Evolutionary conservation across 2,113 vertebrate species (phyloP).

Genomic region (Ivindomyrus marchei): DNA sequence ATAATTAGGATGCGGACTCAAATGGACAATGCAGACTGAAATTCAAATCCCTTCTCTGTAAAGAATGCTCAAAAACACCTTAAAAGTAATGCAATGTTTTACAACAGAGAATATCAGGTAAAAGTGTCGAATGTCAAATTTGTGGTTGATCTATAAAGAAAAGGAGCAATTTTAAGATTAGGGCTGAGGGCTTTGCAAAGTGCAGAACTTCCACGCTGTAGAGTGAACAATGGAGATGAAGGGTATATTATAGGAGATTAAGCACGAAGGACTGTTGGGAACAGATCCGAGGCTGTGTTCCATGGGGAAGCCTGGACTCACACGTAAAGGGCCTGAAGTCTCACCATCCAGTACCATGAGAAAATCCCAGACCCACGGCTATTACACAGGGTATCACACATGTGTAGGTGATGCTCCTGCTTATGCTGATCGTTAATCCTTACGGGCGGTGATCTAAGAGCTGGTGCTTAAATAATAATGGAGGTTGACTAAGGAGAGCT

Average conservation of each 20-base stretch:
- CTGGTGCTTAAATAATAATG: not conserved
- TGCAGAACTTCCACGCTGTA: not conserved
- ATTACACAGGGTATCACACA: not conserved
- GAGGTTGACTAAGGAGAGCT: not conserved
- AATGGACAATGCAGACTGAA: not conserved
- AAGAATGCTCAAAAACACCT: not conserved
- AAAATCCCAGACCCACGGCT: not conserved
- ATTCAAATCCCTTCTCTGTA: not conserved
- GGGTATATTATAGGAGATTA: not conserved
- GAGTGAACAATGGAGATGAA: not conserved
- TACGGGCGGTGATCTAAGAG: not conserved
- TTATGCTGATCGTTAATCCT: not conserved
- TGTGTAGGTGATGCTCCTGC: not conserved
- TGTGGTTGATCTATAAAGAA: not conserved
- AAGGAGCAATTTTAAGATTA: slow-evolving; percentile 14
- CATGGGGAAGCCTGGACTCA: not conserved
- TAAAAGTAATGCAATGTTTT: not conserved
- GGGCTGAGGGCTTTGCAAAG: not conserved
- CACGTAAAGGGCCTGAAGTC: not conserved
- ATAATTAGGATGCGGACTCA: not conserved
- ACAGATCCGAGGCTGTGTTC: not conserved
- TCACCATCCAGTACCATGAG: not conserved
- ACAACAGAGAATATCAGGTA: not conserved
- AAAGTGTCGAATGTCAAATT: not conserved
- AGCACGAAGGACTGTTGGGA: not conserved